Conservation (phyloP, 2,113 vertebrate species). For the Coregonus clupeaformis region DNA sequence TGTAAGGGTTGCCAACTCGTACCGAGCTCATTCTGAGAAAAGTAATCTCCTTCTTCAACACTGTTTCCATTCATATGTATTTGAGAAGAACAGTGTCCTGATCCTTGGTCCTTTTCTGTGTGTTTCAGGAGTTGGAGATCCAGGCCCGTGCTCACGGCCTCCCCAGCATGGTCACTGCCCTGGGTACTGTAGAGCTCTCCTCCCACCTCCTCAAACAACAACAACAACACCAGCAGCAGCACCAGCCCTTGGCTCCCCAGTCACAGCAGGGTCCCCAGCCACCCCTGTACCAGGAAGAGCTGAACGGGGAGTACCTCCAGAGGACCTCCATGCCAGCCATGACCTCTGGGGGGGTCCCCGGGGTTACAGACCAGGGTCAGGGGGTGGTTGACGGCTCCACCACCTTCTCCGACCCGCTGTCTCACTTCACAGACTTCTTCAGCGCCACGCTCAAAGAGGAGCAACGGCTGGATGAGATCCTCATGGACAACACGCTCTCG, state of each 20-base stretch:
- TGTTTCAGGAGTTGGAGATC: conserved; percentile 90
- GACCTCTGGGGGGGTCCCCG: conserved; percentile 28
- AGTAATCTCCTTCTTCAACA: too few species aligned
- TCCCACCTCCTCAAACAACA: conserved; percentile 80
- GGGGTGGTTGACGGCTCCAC: conserved; percentile 70
- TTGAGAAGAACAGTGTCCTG: background rate
- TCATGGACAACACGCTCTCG: conserved; percentile 85
- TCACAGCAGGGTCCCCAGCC: conserved; percentile 74
- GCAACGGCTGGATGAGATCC: conserved; percentile 83
- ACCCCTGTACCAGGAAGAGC: conserved; percentile 81
- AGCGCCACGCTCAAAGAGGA: conserved; percentile 91
- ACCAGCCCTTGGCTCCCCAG: conserved; percentile 71
- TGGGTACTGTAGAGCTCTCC: conserved; percentile 76
- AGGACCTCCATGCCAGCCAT: conserved; percentile 53
- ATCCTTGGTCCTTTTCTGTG: conserved; percentile 14
- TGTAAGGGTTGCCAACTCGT: background rate
- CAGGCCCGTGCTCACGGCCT: conserved; percentile 91
- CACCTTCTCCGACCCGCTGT: conserved; percentile 92
- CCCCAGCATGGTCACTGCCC: conserved; percentile 76
- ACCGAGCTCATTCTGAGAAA: background rate
- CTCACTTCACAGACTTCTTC: conserved; percentile 97
- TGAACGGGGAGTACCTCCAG: conserved; percentile 80
- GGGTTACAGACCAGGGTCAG: conserved; percentile 63
- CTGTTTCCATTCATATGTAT: too few species aligned
- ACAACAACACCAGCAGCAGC: conserved; percentile 66